Evolutionary conservation across 2,113 vertebrate genomes (phyloP).

Genomic region (Ceyx cyanopectus): DNA sequence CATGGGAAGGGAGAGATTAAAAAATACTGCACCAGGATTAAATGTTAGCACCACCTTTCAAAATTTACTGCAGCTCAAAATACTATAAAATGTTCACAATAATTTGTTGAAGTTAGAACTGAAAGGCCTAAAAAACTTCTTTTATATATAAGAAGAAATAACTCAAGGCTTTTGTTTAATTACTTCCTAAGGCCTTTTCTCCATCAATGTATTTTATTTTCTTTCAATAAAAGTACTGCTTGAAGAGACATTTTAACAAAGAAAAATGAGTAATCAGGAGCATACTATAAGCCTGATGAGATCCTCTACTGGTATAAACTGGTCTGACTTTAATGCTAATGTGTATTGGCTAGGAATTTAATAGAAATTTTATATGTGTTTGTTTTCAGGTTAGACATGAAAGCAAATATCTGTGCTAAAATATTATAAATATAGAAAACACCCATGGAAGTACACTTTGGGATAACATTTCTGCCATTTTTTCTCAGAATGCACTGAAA

Average conservation of each 20-base stretch:
- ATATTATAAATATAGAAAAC: not conserved
- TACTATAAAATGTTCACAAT: not conserved
- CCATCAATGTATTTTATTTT: not conserved
- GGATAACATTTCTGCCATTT: not conserved
- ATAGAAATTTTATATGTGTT: not conserved
- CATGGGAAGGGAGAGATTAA: not conserved
- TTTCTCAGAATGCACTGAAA: not conserved
- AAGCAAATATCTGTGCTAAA: not conserved
- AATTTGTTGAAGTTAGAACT: slow-evolving; percentile 6
- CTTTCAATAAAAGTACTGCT: not conserved
- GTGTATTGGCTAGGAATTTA: not conserved
- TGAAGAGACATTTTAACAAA: not conserved
- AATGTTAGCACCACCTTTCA: not conserved
- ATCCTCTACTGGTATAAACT: not conserved
- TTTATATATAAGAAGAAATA: not conserved
- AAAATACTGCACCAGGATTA: not conserved
- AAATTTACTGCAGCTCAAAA: not conserved
- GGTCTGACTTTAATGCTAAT: not conserved
- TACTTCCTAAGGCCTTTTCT: not conserved
- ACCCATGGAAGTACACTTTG: not conserved
- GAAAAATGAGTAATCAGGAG: not conserved
- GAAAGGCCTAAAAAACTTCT: not conserved
- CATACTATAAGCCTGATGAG: not conserved
- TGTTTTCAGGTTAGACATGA: not conserved
- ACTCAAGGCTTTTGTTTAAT: not conserved